Conservation (phyloP, 2,113 vertebrate genomes). For the Gopherus evgoodei region DNA sequence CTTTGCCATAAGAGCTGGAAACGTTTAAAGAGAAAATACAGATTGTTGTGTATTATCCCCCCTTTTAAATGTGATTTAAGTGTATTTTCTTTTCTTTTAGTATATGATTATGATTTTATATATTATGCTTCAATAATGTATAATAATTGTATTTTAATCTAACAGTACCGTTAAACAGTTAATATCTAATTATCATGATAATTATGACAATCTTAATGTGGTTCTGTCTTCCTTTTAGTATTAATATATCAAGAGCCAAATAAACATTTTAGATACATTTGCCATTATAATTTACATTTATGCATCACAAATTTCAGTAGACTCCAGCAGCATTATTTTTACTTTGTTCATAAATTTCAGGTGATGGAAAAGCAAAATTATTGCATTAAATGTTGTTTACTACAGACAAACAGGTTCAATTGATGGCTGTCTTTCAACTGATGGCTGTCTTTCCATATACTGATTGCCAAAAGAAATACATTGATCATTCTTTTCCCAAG, state of each 20-base stretch:
- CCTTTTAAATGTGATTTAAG: background rate
- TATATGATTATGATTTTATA: background rate
- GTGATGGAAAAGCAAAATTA: background rate
- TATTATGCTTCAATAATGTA: background rate
- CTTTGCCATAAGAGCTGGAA: background rate
- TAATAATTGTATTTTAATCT: background rate
- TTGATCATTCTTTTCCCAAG: background rate
- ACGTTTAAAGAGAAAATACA: background rate
- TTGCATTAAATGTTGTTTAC: background rate
- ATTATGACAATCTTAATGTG: background rate
- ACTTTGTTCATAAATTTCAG: background rate
- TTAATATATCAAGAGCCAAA: background rate
- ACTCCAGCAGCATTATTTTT: accelerated
- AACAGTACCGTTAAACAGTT: background rate
- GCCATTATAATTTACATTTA: background rate
- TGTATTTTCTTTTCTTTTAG: background rate
- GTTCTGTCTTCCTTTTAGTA: background rate
- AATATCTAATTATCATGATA: background rate
- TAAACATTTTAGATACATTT: accelerated
- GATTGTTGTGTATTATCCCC: background rate
- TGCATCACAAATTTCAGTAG: background rate
- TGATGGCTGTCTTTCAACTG: background rate
- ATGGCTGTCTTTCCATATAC: background rate
- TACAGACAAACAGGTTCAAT: background rate
- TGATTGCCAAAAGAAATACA: background rate